phyloP scores from a whole-genome alignment of 2,888 invertebrate species.

The Trichogramma dendrolimi region DNA sequence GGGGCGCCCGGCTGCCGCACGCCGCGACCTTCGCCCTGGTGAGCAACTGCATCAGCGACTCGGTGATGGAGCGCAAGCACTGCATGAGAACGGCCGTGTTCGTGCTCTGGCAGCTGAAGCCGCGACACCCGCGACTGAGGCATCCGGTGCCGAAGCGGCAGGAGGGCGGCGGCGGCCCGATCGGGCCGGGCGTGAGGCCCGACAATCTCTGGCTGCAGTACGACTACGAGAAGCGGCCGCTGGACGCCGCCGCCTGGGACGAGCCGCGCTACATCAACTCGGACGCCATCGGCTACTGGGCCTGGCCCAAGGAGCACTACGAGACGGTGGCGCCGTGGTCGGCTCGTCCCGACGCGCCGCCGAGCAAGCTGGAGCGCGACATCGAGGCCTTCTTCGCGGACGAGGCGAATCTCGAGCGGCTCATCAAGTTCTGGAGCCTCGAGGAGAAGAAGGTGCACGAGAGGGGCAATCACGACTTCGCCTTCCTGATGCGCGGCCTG shows the following conservation, averaged over 20 bases:
- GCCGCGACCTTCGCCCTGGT: conserved; percentile 64
- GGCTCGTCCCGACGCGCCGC: conserved; percentile 62
- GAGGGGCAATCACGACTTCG: conserved; percentile 68
- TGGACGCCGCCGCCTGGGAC: conserved; percentile 71
- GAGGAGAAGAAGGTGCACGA: conserved; percentile 84
- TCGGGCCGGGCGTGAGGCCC: conserved; percentile 59
- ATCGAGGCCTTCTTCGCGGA: conserved; percentile 67
- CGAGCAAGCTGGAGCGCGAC: conserved; percentile 59
- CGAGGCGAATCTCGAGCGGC: conserved; percentile 63
- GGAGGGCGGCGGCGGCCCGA: background rate
- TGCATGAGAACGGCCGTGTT: conserved; percentile 62
- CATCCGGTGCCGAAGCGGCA: background rate
- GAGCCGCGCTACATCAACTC: conserved; percentile 67
- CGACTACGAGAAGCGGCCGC: conserved; percentile 58
- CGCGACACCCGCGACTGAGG: conserved; percentile 50
- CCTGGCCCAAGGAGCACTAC: conserved; percentile 55
- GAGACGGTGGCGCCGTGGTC: conserved; percentile 64
- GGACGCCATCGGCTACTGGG: conserved; percentile 57
- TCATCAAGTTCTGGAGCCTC: conserved; percentile 70
- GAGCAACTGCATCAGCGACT: conserved; percentile 68
- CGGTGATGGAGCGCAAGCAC: conserved; percentile 74
- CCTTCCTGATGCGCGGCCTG: conserved; percentile 72
- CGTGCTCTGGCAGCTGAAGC: conserved; percentile 70
- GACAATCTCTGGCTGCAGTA: conserved; percentile 77
- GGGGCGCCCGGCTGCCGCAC: conserved; percentile 64